phyloP scores from a whole-genome alignment of 2,888 invertebrate genomes.

The Diaperis boleti region DNA sequence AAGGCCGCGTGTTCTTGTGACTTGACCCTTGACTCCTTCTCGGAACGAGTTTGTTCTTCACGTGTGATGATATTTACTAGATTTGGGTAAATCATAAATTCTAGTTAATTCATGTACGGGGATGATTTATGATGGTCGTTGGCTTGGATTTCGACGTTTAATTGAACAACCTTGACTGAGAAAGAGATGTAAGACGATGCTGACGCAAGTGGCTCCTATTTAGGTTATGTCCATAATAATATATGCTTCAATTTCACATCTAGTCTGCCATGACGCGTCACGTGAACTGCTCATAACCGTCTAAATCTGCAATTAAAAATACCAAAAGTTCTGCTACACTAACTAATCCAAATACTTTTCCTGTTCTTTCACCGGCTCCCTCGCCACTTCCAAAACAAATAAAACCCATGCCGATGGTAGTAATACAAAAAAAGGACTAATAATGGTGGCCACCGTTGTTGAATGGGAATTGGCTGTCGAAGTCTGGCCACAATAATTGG shows the following conservation, averaged over 20 bases:
- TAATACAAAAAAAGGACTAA: slow-evolving; percentile 8
- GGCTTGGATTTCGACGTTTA: slow-evolving; percentile 20
- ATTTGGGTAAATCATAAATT: slow-evolving; percentile 47
- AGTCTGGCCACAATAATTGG: slow-evolving; percentile 34
- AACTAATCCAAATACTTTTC: slow-evolving; percentile 3
- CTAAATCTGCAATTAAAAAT: too few relatives aligned
- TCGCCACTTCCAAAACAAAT: neutral
- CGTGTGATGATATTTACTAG: slow-evolving; percentile 51
- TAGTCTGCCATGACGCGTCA: too few relatives aligned
- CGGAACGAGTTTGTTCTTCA: slow-evolving; percentile 48
- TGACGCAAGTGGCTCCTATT: too few relatives aligned
- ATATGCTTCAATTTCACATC: too few relatives aligned
- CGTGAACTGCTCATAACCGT: too few relatives aligned
- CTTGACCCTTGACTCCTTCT: slow-evolving; percentile 20
- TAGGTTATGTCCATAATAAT: too few relatives aligned
- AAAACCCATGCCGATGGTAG: neutral
- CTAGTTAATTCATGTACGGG: slow-evolving; percentile 31
- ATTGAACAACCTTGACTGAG: slow-evolving; percentile 20
- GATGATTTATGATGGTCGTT: slow-evolving; percentile 22
- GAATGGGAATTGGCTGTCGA: slow-evolving; percentile 36
- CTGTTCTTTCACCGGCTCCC: neutral
- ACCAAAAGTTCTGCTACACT: slow-evolving; percentile 7
- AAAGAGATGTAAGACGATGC: slow-evolving; percentile 5
- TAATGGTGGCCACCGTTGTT: slow-evolving; percentile 7
- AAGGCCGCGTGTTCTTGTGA: neutral